Evolutionary conservation across 2,797 vertebrate genomes (phyloP).

Genomic region (Ciconia nigra): DNA sequence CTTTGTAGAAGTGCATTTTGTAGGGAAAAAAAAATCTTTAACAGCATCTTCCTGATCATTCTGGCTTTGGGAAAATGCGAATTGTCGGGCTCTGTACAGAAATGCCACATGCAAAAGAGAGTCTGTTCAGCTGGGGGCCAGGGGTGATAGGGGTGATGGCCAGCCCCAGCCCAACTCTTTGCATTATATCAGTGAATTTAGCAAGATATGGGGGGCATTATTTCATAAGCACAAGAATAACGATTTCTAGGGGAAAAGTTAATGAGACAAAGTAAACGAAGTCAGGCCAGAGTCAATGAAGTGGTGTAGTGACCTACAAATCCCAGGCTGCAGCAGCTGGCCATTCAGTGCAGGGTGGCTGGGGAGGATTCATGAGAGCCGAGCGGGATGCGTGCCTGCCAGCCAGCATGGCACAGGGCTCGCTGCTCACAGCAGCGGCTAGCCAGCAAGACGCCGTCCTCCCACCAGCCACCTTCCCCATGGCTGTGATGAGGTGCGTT

Average conservation of each 20-base stretch:
- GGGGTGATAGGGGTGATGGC: neutral
- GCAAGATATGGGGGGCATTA: neutral
- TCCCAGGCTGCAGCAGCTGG: neutral
- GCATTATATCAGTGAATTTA: neutral
- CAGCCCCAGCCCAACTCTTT: neutral
- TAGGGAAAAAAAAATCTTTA: neutral
- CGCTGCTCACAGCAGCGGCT: accelerated
- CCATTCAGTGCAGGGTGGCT: accelerated
- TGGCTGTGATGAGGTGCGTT: neutral
- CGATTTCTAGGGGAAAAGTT: neutral
- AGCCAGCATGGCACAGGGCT: neutral
- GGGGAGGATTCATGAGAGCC: neutral
- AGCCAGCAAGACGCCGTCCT: neutral
- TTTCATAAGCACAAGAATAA: neutral
- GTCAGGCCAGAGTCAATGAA: neutral
- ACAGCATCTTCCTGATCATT: neutral
- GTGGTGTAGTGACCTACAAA: neutral
- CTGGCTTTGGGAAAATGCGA: neutral
- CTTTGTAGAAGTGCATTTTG: neutral
- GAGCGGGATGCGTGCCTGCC: accelerated
- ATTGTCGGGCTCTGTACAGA: neutral
- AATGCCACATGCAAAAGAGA: neutral
- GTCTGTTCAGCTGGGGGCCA: neutral
- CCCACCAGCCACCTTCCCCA: neutral
- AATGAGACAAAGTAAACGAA: neutral